Percentiles rank a stretch among this genome's conserved stretches.
These are phyloP conservation scores for Aurelia coerulea DNA, from an alignment of 30 jellyfish, hydroid and myxozoan genomes.

Conservation along the genomic window DNA sequence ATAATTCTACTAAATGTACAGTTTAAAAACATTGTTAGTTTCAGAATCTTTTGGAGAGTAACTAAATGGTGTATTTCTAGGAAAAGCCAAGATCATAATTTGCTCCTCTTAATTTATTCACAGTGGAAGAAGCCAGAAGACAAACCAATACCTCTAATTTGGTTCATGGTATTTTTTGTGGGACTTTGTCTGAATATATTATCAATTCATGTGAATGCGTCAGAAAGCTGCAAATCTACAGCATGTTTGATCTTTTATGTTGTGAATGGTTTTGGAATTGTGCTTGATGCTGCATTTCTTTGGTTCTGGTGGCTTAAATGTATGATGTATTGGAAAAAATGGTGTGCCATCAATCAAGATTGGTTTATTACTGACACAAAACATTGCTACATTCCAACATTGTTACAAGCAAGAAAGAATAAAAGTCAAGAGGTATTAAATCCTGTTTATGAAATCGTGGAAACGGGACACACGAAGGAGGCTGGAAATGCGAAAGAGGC, in stretches of 20 bases:
- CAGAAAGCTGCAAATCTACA: conserved; percentile 93
- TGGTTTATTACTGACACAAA: conserved; percentile 80
- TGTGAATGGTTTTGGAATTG: conserved; percentile 96
- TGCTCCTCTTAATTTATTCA: not conserved
- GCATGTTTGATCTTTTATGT: conserved; percentile 96
- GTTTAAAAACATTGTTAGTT: too few relatives aligned
- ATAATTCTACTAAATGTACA: too few relatives aligned
- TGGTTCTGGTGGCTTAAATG: conserved; percentile 95
- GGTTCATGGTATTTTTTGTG: conserved; percentile 93
- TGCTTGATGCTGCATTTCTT: conserved; percentile 93
- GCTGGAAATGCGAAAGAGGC: too few relatives aligned
- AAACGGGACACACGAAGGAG: too few relatives aligned
- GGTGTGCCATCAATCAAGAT: conserved; percentile 96
- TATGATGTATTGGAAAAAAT: conserved; percentile 82
- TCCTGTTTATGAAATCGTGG: not conserved
- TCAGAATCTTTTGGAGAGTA: too few relatives aligned
- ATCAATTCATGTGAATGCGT: conserved; percentile 94
- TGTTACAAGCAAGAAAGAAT: conserved; percentile 10
- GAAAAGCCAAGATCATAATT: not conserved
- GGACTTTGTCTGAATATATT: conserved; percentile 86
- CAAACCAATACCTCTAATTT: conserved; percentile 89
- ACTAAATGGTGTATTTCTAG: too few relatives aligned
- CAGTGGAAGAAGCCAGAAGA: conserved; percentile 97
- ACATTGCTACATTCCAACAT: conserved; percentile 18
- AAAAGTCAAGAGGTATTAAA: conserved; percentile 4